Base-by-base conservation (phyloP, 2,888 invertebrate genomes). In the Pinctada fucata region DNA sequence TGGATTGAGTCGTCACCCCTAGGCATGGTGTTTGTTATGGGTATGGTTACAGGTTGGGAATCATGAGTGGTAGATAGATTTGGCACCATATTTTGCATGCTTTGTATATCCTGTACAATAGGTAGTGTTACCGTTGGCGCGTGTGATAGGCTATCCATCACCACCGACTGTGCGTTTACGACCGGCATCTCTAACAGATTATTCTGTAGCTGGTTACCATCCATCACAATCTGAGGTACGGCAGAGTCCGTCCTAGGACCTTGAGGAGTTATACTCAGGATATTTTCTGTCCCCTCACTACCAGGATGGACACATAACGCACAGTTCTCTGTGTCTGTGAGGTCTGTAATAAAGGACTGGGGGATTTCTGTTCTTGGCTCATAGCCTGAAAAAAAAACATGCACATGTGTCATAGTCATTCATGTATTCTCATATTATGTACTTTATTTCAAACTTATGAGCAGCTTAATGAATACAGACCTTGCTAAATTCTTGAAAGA, bases 291-390 rank as follows among this genome's bases (percentile, higher is more conserved):
- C 31, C 50, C 66, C 13, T 74, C 16, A 45, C 31, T 16, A 66
- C 16, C n/a, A 49, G 63, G 63, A 48, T 72, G 48, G 49, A 74
- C 74, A 74, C 74, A 74, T 49, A 74, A 66, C 16, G 48, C 45
- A 74, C 74, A 74, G 51, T 74, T 74, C 10, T 65, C 49, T 1
- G 65, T 74, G 51, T 74, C 65, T 48, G 65, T 74, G 49, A 74
- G 66, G 31, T 66, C 66, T 2, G 65, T 50, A 10, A 74, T 45
- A 66, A 74, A 68, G 47, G 68, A 66, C 31, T 74, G 63, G 31
- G 74, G 65, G 31, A 74, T 74, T 31, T 58, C 65, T 51, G 74
- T 65, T 66, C 65, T 74, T 48, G 65, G 66, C n/a, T 50, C 31
- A 66, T 65, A 74, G 45, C 50, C 74, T 74, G 31, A 3, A 31